Evolutionary conservation across 1,140 invertebrate species (phyloP), one percentile per base, ranked within the genome.

Genomic region (Pachypsylla venusta): DNA sequence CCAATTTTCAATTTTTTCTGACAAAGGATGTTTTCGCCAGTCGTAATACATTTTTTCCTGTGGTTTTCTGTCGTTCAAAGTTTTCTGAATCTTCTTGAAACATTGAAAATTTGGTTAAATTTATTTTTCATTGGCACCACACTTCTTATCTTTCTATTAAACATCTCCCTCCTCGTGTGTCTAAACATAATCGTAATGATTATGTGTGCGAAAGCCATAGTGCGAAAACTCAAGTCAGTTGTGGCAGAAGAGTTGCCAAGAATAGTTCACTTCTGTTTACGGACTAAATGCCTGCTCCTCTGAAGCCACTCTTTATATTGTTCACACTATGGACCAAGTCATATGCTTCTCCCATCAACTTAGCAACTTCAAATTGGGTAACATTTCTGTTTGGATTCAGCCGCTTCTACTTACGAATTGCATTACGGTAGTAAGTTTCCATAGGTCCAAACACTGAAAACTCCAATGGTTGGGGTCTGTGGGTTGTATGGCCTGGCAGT

Each of bases 401-500:
- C 1, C 57, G 2, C 1, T 48, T 16, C 24, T 25, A 58, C 5
- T 58, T 58, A 13, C 25, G 25, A 25, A 48, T 35, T 10, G 0
- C 4, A n/a, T 39, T 24, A 2, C 25, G 25, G 10, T 58, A 58
- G 24, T 42, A 58, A 12, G 24, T 25, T 1, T 40, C 57, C 13
- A 58, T 19, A 0, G 48, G 48, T 53, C 22, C 22, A 40, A 58
- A 58, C 25, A 58, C 42, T 2, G 26, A 16, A 12, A 28, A 3
- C 5, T 58, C 57, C 1, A 58, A n/a, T 2, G 57, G 40, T 48
- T 53, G 40, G 1, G 53, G n/a, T 1, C 57, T 35, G 40, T 58
- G 57, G 1, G 57, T 58, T 1, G 57, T 58, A 7, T 58, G 57
- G 2, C 35, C 39, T 13, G 57, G 40, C 40, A 58, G 7, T 19